phyloP scores from a whole-genome alignment of 2,797 vertebrate species.

The Tarsius wallacei region DNA sequence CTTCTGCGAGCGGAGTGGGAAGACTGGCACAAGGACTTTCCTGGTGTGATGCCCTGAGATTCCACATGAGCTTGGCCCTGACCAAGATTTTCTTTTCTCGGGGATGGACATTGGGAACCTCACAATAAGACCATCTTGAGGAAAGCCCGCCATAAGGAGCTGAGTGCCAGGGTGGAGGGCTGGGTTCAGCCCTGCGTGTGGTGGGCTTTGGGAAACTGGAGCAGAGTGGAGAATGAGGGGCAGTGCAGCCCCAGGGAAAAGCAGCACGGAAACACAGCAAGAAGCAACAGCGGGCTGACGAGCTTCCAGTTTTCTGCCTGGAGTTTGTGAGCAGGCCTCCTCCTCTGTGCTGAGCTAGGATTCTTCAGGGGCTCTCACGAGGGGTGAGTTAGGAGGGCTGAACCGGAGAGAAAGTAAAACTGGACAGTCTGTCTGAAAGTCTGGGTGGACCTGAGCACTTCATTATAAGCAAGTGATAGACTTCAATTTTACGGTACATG shows the following conservation, averaged over 20 bases:
- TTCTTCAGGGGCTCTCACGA: not conserved
- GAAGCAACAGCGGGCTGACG: not conserved
- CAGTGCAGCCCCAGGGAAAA: not conserved
- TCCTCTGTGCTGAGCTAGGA: not conserved
- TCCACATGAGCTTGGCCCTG: not conserved
- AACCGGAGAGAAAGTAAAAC: not conserved
- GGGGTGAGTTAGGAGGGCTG: not conserved
- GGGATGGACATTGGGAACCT: not conserved
- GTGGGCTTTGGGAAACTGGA: not conserved
- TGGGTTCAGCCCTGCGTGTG: not conserved
- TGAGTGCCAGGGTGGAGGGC: not conserved
- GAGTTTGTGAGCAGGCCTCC: not conserved
- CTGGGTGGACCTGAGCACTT: not conserved
- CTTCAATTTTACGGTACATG: not conserved
- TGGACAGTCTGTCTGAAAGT: not conserved
- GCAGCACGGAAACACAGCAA: not conserved
- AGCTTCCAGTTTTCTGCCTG: not conserved
- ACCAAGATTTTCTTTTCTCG: not conserved
- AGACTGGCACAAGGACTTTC: not conserved
- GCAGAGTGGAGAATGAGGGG: not conserved
- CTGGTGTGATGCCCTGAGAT: not conserved
- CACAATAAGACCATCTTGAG: not conserved
- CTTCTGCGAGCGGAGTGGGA: not conserved
- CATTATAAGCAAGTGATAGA: not conserved
- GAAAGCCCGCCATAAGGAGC: not conserved